Conservation (phyloP, 2,113 vertebrate genomes). For the Oxygymnocypris stewartii region DNA sequence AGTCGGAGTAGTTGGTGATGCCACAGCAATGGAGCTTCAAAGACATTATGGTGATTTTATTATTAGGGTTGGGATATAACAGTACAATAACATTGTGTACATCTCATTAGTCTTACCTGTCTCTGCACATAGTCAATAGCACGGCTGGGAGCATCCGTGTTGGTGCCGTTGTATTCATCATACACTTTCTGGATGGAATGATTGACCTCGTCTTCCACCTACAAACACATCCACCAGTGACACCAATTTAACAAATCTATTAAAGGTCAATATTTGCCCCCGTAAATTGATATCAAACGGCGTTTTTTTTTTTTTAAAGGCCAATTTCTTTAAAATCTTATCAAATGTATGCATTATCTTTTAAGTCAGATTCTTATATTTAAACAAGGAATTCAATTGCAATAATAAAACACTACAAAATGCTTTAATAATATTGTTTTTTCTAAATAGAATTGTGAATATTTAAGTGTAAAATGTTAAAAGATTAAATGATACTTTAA, state of each 20-base stretch:
- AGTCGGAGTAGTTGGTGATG: conserved; percentile 94
- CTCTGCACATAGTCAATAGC: conserved; percentile 97
- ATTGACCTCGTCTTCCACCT: conserved; percentile 95
- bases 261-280: too few relatives aligned
- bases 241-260: background rate
- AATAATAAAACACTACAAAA: too few relatives aligned
- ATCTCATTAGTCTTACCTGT: conserved; percentile 79
- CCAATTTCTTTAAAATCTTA: background rate
- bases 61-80: background rate
- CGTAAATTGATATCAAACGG: too few relatives aligned
- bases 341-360: background rate
- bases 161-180: conserved; percentile 91
- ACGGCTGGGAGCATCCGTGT: conserved; percentile 90
- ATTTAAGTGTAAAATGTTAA: background rate
- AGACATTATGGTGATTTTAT: background rate
- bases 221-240: conserved; percentile 51
- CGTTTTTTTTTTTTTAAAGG: background rate
- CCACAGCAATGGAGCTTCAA: conserved; percentile 91
- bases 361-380: background rate
- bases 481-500: background rate
- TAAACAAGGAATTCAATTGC: too few relatives aligned
- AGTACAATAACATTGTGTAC: background rate
- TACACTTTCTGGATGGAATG: conserved; percentile 93
- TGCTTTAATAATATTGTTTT: background rate
- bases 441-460: background rate